A percentile compares a stretch with the other conserved stretches of the same genome.
phyloP scores from a whole-genome alignment of 1,140 invertebrate genomes.

The Odontomachus brunneus region DNA sequence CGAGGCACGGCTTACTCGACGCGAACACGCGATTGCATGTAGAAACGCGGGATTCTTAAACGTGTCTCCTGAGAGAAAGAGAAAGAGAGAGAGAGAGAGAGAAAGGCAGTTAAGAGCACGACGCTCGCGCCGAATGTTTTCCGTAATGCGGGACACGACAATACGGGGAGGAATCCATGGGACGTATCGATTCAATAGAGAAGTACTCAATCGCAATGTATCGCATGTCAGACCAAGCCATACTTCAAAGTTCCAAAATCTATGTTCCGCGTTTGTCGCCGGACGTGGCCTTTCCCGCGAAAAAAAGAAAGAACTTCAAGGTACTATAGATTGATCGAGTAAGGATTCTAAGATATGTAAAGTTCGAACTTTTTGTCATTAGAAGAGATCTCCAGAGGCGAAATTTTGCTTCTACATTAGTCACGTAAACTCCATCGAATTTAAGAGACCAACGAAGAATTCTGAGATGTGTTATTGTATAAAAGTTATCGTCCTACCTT shows the following conservation, averaged over 20 bases:
- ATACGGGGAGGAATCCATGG: conserved; percentile 19
- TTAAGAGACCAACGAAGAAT: no score
- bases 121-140: conserved; percentile 28
- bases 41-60: conserved; percentile 66
- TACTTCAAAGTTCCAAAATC: not conserved
- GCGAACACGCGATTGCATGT: conserved; percentile 48
- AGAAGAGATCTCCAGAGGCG: no score
- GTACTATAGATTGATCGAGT: no score
- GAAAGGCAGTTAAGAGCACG: conserved; percentile 24
- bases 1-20: conserved; percentile 53
- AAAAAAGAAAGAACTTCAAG: not conserved
- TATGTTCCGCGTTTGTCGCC: not conserved
- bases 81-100: no score
- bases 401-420: no score
- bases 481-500: no score
- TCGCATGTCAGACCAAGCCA: not conserved
- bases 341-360: no score
- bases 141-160: conserved; percentile 42
- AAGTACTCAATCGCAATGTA: conserved; percentile 12
- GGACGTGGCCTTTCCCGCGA: not conserved
- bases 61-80: conserved; percentile 51
- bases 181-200: conserved; percentile 37
- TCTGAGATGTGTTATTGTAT: no score
- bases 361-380: no score
- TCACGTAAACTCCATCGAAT: no score